Percentiles rank a stretch among this genome's conserved stretches.
Evolutionary conservation across 2,888 invertebrate genomes (phyloP).

Genomic region (Heteromurus nitidus): DNA sequence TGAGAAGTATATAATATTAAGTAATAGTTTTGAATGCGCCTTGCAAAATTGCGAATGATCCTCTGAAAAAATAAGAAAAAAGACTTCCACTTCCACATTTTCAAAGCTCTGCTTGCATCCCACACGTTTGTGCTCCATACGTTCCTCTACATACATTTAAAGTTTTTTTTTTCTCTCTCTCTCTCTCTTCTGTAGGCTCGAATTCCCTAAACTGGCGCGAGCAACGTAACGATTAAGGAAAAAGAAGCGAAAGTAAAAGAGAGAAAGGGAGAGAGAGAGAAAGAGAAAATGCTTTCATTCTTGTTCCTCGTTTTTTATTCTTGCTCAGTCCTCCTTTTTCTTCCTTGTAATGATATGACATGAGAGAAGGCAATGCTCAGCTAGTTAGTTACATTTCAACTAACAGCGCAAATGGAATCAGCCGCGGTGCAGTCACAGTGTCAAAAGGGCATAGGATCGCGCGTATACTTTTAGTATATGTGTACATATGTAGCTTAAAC

Average conservation of each 20-base stretch:
- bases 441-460: conserved; percentile 4
- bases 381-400: conserved; percentile 38
- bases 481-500: too few relatives aligned
- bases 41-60: conserved; percentile 1
- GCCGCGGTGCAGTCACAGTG: conserved; percentile 30
- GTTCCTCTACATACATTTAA: neutral
- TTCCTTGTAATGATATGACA: conserved; percentile 53
- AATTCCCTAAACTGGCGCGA: conserved; percentile 12
- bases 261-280: conserved; percentile 19
- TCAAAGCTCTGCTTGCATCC: neutral
- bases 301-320: neutral
- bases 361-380: conserved; percentile 44
- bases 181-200: neutral
- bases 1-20: conserved; percentile 31
- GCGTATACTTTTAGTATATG: neutral
- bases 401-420: conserved; percentile 26
- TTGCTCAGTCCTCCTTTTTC: conserved; percentile 18
- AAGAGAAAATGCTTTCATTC: conserved; percentile 19
- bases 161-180: neutral
- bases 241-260: neutral
- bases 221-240: conserved; percentile 21
- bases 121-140: neutral
- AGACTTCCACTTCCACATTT: too few relatives aligned
- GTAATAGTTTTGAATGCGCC: conserved; percentile 16
- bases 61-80: neutral